Percentiles rank a stretch among this genome's conserved stretches.
phyloP scores from a whole-genome alignment of 1,140 invertebrate species.

The Aphaenogaster floridana region DNA sequence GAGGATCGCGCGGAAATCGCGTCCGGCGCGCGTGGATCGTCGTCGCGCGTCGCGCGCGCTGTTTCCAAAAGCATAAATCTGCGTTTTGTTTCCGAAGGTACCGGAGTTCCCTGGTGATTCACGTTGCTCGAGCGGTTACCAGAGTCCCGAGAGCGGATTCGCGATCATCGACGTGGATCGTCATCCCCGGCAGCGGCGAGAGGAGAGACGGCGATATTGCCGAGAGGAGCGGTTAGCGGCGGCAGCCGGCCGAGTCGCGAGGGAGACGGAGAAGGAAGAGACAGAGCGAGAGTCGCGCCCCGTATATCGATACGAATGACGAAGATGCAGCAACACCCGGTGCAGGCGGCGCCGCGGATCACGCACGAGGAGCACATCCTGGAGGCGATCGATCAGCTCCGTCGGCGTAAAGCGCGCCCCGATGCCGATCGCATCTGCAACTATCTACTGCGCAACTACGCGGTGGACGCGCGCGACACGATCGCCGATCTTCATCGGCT shows the following conservation, averaged over 20 bases:
- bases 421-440: constrained; percentile 94
- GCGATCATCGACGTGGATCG: background rate
- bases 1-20: constrained; percentile 14
- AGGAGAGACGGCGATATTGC: background rate
- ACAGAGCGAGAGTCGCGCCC: background rate
- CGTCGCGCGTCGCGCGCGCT: background rate
- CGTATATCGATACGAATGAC: constrained; percentile 38
- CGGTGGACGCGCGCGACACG: constrained; percentile 91
- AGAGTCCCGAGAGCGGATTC: background rate
- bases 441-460: constrained; percentile 91
- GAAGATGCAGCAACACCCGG: constrained; percentile 79
- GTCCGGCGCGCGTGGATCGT: constrained; percentile 25
- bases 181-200: constrained; percentile 21
- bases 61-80: constrained; percentile 1
- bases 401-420: constrained; percentile 93
- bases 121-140: too few species aligned
- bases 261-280: background rate
- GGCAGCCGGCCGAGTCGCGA: background rate
- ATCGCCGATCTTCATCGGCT: constrained; percentile 92
- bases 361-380: constrained; percentile 91
- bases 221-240: background rate
- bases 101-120: background rate
- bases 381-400: constrained; percentile 94
- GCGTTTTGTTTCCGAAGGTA: background rate
- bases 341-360: constrained; percentile 86